Percentiles rank a stretch among this genome's conserved stretches.
Conservation (phyloP, 2,888 invertebrate genomes). For the Caenorhabditis auriculariae region DNA sequence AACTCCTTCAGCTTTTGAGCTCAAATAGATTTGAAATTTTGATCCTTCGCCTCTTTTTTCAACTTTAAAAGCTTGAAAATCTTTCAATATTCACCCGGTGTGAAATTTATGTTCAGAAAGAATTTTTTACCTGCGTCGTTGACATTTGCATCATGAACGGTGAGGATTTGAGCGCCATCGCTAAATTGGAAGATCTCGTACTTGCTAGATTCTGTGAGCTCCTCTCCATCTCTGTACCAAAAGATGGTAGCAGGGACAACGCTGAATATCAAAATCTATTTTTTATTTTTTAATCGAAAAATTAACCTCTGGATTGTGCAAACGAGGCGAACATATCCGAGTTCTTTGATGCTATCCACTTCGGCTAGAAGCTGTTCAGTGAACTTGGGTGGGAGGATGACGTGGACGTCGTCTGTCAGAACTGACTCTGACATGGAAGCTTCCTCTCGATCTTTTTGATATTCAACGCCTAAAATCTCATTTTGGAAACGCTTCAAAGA, state of each 20-base stretch:
- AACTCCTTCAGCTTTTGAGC: too few relatives aligned
- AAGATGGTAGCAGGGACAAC: conserved; percentile 33
- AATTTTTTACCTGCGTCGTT: conserved; percentile 23
- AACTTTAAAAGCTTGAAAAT: neutral
- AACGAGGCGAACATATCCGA: conserved; percentile 41
- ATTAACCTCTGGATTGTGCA: conserved; percentile 33
- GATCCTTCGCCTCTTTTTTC: neutral
- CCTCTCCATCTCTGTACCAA: conserved; percentile 41
- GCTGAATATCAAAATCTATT: conserved; percentile 4
- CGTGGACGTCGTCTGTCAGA: conserved; percentile 20
- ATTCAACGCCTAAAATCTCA: conserved; percentile 4
- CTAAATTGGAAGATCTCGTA: conserved; percentile 43
- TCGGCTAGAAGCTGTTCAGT: conserved; percentile 39
- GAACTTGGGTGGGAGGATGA: conserved; percentile 46
- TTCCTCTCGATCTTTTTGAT: conserved; percentile 40
- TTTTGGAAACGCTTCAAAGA: neutral
- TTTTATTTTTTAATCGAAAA: neutral
- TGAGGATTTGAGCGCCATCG: conserved; percentile 47
- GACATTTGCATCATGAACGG: conserved; percentile 26
- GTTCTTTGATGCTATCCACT: conserved; percentile 31
- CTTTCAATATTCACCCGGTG: neutral
- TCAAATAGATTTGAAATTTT: too few relatives aligned
- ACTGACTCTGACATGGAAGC: conserved; percentile 40
- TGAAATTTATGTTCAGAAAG: too few relatives aligned
- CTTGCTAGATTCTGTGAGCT: conserved; percentile 30